Percentiles rank a stretch among this genome's conserved stretches.
Conservation (phyloP, 1,140 invertebrate genomes). For the Drosophila nannoptera region DNA sequence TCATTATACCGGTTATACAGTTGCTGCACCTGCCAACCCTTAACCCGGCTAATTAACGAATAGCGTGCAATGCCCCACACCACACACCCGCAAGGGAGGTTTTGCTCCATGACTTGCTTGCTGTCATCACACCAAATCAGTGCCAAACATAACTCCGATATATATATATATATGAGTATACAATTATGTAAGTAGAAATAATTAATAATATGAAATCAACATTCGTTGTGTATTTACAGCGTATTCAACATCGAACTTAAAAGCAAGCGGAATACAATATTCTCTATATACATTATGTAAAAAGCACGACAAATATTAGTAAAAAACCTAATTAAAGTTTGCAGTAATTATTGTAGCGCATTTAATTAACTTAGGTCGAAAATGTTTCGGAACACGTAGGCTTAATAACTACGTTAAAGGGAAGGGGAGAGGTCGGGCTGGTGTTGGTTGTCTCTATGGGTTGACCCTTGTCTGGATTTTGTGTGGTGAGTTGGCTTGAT, state of each 20-base stretch:
- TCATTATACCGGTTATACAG: background rate
- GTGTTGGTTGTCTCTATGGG: background rate
- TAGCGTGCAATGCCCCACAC: slow-evolving; percentile 59
- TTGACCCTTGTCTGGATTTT: slow-evolving; percentile 54
- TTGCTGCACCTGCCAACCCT: background rate
- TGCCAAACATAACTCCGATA: slow-evolving; percentile 28
- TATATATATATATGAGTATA: slow-evolving; percentile 34
- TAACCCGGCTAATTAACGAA: slow-evolving; percentile 36
- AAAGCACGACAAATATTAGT: slow-evolving; percentile 42
- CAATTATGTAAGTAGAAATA: slow-evolving; percentile 39
- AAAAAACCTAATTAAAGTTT: slow-evolving; percentile 26
- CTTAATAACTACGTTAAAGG: slow-evolving; percentile 32
- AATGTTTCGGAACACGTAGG: slow-evolving; percentile 23
- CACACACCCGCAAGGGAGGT: slow-evolving; percentile 22
- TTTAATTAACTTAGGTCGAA: slow-evolving; percentile 21
- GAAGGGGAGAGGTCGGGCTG: background rate
- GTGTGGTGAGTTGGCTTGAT: slow-evolving; percentile 70
- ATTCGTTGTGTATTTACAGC: slow-evolving; percentile 66
- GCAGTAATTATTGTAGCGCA: slow-evolving; percentile 28
- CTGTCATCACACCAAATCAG: slow-evolving; percentile 52
- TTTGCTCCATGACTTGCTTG: slow-evolving; percentile 63
- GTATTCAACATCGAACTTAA: slow-evolving; percentile 58
- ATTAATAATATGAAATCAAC: slow-evolving; percentile 38
- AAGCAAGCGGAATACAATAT: slow-evolving; percentile 45
- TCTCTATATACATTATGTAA: slow-evolving; percentile 1